Percentiles rank a stretch among this genome's conserved stretches.
These are phyloP conservation scores for Rotaria sp. DNA, from an alignment of 2,888 invertebrate species.

Conservation along the genomic window DNA sequence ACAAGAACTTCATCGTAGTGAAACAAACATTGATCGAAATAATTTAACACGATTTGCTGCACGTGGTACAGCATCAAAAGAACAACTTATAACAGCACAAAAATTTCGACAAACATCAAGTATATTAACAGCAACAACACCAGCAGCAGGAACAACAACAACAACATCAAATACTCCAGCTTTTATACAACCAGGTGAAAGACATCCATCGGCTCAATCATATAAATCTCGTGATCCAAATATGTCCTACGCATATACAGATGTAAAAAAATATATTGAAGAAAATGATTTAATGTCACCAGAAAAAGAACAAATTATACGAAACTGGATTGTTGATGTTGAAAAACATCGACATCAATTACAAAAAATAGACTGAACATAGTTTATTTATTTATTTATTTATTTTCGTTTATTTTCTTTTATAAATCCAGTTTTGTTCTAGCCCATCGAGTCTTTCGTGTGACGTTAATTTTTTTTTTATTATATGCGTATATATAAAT, in stretches of 20 bases:
- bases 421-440: neutral
- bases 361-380: neutral
- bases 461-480: neutral
- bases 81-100: neutral
- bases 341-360: conserved; percentile 6
- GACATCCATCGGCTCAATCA: conserved; percentile 41
- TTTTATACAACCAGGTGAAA: neutral
- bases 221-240: conserved; percentile 49
- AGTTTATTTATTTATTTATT: neutral
- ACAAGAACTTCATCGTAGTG: conserved; percentile 1
- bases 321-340: conserved; percentile 47
- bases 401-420: neutral
- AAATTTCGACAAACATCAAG: neutral
- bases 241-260: conserved; percentile 49
- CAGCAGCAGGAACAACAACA: neutral
- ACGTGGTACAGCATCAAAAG: neutral
- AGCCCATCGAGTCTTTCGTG: neutral
- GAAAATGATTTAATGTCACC: conserved; percentile 50
- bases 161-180: no score
- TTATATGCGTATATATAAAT: neutral
- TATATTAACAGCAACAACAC: neutral
- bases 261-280: conserved; percentile 50
- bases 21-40: neutral
- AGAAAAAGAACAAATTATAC: conserved; percentile 48
- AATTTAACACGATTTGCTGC: neutral